phyloP scores from a whole-genome alignment of 2,113 vertebrate genomes.

The Syngnathus typhle region DNA sequence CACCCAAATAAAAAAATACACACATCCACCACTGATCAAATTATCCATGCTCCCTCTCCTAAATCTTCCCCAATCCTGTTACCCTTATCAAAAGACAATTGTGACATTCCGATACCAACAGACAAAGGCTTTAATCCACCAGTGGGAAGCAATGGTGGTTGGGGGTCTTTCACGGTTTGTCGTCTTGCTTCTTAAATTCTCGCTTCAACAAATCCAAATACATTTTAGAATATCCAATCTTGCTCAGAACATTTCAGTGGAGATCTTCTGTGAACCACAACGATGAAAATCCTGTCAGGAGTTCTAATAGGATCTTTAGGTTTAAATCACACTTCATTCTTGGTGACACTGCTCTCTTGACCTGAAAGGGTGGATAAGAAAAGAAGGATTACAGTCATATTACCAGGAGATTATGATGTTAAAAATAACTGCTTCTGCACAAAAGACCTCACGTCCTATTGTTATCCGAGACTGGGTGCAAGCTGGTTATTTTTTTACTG shows the following conservation, averaged over 20 bases:
- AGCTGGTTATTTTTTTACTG: neutral
- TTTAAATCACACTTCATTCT: constrained; percentile 11
- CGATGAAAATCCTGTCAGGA: neutral
- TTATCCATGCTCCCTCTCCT: neutral
- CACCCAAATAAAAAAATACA: constrained; percentile 1
- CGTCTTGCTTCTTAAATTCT: neutral
- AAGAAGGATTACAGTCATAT: constrained; percentile 29
- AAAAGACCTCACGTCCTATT: constrained; percentile 2
- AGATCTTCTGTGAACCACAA: neutral
- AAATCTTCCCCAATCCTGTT: constrained; percentile 20
- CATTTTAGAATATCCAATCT: neutral
- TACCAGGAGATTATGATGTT: constrained; percentile 13
- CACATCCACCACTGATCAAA: constrained; percentile 15
- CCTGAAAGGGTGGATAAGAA: constrained; percentile 23
- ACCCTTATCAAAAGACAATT: neutral
- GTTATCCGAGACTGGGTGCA: neutral
- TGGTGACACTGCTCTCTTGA: neutral
- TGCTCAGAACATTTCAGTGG: neutral
- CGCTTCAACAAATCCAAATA: constrained; percentile 4
- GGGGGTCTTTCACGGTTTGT: neutral
- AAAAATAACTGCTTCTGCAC: neutral
- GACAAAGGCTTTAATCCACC: neutral
- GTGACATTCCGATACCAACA: neutral
- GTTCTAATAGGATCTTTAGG: neutral
- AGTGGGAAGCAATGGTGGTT: neutral